Base-by-base conservation (phyloP, 2,888 invertebrate species). In the Ectobius pallidus region DNA sequence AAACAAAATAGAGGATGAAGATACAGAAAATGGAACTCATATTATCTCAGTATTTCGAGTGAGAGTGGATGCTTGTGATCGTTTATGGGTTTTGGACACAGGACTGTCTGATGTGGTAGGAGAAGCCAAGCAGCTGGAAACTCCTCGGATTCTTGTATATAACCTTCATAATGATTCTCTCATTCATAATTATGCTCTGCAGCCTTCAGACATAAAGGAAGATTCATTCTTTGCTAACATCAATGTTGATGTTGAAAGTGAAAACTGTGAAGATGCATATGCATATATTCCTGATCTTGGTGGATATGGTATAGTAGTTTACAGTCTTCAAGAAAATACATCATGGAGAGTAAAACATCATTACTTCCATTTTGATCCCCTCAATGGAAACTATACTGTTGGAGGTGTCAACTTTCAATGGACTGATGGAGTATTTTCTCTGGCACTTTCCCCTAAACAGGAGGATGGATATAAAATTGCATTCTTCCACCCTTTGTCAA, bases 221-320 rank as follows among this genome's bases (percentile, higher is more conserved):
- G 89, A 90, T 76, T 90, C 92, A 0, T 94, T 94, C 85, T 92
- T 93, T 79, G 94, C 93, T 2, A 93, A 94, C 80, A 88, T 93
- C 78, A 90, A 91, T 1, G 89, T 93, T 0, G 94, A 94, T 78
- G 88, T 88, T 1, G 87, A 88, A 63, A 86, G 88, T 34, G 84
- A 88, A n/a, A 87, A 88, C 32, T 94, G 94, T 78, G 89, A 91
- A 70, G 85, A 93, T 75, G 90, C 93, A 0, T 91, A 86, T 79
- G 93, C 92, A 0, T 94, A 94, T 80, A 82, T 92, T 14, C 92
- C 94, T 0, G 94, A 94, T 80, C 71, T 80, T 4, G 79, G 91
- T 22, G 91, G 87, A 0, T 92, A 92, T 78, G 92, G 91, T 1
- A 83, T 94, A 2, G 88, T 94, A 0, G 93, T 94, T 0, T 94